Base-by-base conservation (phyloP, 1,140 invertebrate species). In the Maconellicoccus hirsutus region DNA sequence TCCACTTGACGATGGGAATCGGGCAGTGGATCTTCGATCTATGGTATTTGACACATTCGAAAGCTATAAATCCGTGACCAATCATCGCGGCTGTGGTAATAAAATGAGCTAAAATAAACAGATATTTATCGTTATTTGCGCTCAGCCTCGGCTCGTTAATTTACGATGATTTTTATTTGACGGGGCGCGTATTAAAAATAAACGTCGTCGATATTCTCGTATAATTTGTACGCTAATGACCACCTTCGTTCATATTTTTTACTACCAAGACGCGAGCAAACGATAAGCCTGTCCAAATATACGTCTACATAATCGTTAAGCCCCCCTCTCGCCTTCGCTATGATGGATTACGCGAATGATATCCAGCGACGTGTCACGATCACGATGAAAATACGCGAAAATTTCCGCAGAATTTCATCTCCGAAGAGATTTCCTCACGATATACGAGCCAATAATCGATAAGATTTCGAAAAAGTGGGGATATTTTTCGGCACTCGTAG, bases 191-290 rank as follows among this genome's bases (percentile, higher is more conserved):
- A 33, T 33, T 33, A 33, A 33, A 33, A 33, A 33, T 33, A 33
- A 3, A 52, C 4, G n/a, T 38, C 42, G n/a, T 16, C 6, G 12
- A 52, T 19, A 52, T 52, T 16, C 42, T 16, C 10, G 42, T 8
- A 52, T 52, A 52, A 52, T 52, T 52, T 52, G 42, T 52, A 52
- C 42, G 42, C 42, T 52, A 52, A 52, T 52, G 42, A 19, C 42
- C 12, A 16, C n/a, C 42, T 52, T 52, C 42, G 42, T 52, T 52
- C 42, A 16, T 52, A 33, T 33, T 33, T 33, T 52, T 52, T 52
- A 52, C n/a, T 8, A 52, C 42, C 42, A 33, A 33, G 4, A 33
- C 29, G 12, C 42, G 42, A 14, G 42, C 2, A 16, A 14, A 14
- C 33, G 42, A 52, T 52, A 52, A 52, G 42, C 10, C 4, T 33